phyloP scores from a whole-genome alignment of 1,140 invertebrate genomes.

The Nasonia longicornis region DNA sequence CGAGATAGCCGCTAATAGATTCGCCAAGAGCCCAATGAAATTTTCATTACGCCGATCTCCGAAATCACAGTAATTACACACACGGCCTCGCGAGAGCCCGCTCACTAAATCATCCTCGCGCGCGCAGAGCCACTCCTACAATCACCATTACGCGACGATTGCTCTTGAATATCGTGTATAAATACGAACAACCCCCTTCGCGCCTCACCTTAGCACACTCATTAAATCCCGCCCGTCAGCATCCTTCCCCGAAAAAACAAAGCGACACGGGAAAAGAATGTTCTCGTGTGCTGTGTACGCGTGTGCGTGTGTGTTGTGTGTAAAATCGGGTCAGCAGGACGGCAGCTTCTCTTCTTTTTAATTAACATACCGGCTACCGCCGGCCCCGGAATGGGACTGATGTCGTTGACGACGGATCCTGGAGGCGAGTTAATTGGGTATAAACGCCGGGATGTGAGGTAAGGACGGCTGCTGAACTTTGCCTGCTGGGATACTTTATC shows the following conservation, averaged over 20 bases:
- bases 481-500: constrained; percentile 7
- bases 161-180: neutral
- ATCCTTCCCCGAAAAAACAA: constrained; percentile 33
- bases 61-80: constrained; percentile 19
- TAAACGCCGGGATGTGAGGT: constrained; percentile 1
- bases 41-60: constrained; percentile 16
- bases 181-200: neutral
- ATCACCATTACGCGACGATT: constrained; percentile 18
- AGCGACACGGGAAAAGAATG: constrained; percentile 50
- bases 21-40: neutral
- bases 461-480: constrained; percentile 29
- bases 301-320: constrained; percentile 24
- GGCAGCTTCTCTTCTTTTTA: constrained; percentile 43
- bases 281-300: neutral
- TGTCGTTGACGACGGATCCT: constrained; percentile 30
- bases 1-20: neutral
- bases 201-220: neutral
- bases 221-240: constrained; percentile 15
- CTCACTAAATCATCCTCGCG: constrained; percentile 19
- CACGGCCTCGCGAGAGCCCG: neutral
- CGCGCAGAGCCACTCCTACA: neutral
- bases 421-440: constrained; percentile 26
- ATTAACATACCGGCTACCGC: constrained; percentile 42
- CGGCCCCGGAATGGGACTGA: constrained; percentile 40
- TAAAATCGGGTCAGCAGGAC: constrained; percentile 64